Evolutionary conservation across 1,140 invertebrate genomes (phyloP).

Genomic region (Holcopasites calliopsidis): DNA sequence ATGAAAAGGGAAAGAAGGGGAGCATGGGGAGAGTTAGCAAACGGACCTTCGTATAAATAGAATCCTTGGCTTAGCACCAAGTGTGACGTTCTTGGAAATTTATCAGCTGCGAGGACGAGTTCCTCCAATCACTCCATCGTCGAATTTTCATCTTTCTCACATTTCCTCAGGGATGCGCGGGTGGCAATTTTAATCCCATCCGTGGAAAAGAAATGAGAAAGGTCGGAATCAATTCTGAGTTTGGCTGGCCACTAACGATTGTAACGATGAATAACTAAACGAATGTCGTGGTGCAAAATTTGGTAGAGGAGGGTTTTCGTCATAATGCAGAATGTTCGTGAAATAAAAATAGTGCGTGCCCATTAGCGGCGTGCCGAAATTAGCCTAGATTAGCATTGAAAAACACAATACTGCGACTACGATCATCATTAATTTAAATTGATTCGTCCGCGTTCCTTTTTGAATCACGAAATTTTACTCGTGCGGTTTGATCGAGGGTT

Average conservation of each 20-base stretch:
- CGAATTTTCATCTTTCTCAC: slow-evolving; percentile 24
- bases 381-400: background rate
- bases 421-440: slow-evolving; percentile 2
- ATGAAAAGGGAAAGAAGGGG: background rate
- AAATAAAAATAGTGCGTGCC: no score
- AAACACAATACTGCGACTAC: background rate
- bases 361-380: no score
- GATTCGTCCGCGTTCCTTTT: no score
- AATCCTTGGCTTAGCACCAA: slow-evolving; percentile 4
- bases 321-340: no score
- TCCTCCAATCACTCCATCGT: background rate
- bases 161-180: background rate
- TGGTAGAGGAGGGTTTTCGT: no score
- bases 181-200: slow-evolving; percentile 13
- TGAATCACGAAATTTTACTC: no score
- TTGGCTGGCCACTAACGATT: no score
- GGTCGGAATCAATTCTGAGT: slow-evolving; percentile 3
- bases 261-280: background rate
- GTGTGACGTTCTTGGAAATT: slow-evolving; percentile 3
- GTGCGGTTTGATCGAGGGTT: no score
- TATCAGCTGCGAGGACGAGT: background rate
- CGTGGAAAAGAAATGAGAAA: background rate
- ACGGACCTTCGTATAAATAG: slow-evolving; percentile 25
- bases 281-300: background rate
- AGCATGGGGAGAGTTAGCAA: background rate